Conservation (phyloP, 2,888 invertebrate species). For the Herminia tarsipennalis region DNA sequence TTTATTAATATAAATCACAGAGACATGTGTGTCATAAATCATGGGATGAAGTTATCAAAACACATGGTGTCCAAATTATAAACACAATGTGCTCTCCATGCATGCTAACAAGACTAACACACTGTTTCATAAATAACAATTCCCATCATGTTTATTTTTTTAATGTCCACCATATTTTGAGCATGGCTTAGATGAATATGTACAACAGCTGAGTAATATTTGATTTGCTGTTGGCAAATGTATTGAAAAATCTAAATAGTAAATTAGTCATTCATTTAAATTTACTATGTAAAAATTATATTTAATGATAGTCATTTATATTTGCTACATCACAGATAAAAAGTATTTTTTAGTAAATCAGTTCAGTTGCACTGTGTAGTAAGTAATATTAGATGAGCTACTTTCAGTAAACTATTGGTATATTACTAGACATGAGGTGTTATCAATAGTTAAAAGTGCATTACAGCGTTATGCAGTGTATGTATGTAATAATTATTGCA, state of each 20-base stretch:
- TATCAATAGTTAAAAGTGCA: background rate
- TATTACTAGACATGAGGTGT: no score
- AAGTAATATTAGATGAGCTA: no score
- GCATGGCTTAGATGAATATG: slow-evolving; percentile 10
- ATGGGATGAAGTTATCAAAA: slow-evolving; percentile 51
- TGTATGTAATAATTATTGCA: slow-evolving; percentile 17
- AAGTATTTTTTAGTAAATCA: no score
- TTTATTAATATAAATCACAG: slow-evolving; percentile 41
- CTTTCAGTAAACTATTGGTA: no score
- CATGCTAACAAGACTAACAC: slow-evolving; percentile 40
- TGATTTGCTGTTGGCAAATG: no score
- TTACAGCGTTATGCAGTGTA: slow-evolving; percentile 1
- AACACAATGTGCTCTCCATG: slow-evolving; percentile 55
- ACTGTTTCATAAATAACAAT: slow-evolving; percentile 56
- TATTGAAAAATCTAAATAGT: no score
- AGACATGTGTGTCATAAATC: slow-evolving; percentile 65
- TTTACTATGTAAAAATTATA: no score
- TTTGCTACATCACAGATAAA: no score
- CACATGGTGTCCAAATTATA: slow-evolving; percentile 58
- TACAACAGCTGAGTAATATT: slow-evolving; percentile 19
- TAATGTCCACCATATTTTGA: slow-evolving; percentile 24
- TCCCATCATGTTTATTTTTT: slow-evolving; percentile 58
- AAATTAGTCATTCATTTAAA: no score
- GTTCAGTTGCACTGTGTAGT: no score
- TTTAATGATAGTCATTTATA: no score